phyloP scores from a whole-genome alignment of 2,113 vertebrate genomes.

The Ranitomeya variabilis region DNA sequence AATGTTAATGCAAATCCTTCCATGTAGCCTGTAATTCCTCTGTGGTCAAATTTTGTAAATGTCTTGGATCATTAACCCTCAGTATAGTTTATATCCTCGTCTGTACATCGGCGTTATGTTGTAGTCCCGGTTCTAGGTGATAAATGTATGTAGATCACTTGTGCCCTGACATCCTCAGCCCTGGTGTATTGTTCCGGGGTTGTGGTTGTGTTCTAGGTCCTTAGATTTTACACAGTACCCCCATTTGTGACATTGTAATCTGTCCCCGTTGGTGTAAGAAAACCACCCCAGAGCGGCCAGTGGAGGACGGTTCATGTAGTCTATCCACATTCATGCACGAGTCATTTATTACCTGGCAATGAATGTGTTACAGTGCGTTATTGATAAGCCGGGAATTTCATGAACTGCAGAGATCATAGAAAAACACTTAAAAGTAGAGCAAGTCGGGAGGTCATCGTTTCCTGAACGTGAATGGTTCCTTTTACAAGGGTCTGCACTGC shows the following conservation, averaged over 20 bases:
- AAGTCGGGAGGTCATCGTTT: conserved; percentile 3
- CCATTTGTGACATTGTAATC: not conserved
- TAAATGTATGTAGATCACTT: too few species aligned
- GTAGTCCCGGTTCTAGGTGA: too few species aligned
- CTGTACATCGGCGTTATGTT: not conserved
- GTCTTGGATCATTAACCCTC: not conserved
- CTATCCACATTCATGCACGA: not conserved
- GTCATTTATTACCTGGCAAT: conserved; percentile 29
- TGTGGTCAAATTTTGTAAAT: not conserved
- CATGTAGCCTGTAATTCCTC: not conserved
- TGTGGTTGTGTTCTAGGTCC: not conserved
- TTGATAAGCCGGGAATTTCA: conserved; percentile 29
- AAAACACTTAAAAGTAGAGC: conserved; percentile 3
- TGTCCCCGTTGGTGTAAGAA: not conserved
- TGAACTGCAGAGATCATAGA: conserved; percentile 8
- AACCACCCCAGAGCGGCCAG: not conserved
- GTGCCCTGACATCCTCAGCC: not conserved
- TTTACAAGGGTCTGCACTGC: not conserved
- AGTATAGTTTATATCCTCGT: not conserved
- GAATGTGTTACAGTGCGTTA: conserved; percentile 2
- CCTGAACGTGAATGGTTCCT: not conserved
- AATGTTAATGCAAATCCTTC: not conserved
- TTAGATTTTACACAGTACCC: not conserved
- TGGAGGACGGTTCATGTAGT: conserved; percentile 2
- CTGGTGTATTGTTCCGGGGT: not conserved